Base-by-base conservation (phyloP, 2,113 vertebrate genomes). In the Catharus bicknelli region DNA sequence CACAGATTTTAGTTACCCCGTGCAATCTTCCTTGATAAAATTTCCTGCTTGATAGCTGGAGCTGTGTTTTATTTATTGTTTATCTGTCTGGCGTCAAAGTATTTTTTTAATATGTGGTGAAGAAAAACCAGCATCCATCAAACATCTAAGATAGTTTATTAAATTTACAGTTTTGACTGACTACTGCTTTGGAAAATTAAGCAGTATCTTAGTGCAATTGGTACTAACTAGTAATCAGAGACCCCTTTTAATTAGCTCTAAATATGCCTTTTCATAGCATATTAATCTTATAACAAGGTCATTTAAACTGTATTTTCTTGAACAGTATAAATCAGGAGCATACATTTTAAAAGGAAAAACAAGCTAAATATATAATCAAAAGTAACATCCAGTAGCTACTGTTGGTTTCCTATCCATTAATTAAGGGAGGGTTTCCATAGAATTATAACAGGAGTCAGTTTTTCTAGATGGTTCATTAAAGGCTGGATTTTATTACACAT, bases 401-500 rank as follows among this genome's bases (percentile, higher is more conserved):
- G 32, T 85, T 90, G 69, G 58, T 38, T 93, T 90, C 90, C 95
- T 84, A 96, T 86, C 96, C 97, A 97, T 97, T 98, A 95, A 97
- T 96, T 97, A 97, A 96, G 63, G 83, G 57, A 97, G 91, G 57
- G 68, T 92, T 96, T 97, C 95, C 85, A 91, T 53, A 91, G 95
- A 97, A 96, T 96, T 97, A 97, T 93, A 96, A 59, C 80, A 96
- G 16, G 36, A 97, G 95, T 97, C 96, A 97, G 82, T 97, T 97
- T 97, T 96, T 96, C 96, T 97, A 95, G 95, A 97, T 97, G 98
- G 98, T 98, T 99, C 98, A 98, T 99, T 98, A 99, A 98, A 98
- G 98, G 97, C 97, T 97, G 98, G 97, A 97, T 98, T 99, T 99
- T 99, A 99, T 98, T 98, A 98, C 97, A 95, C 98, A 98, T 99